These are phyloP conservation scores for Diceros bicornis DNA, from an alignment of 2,797 vertebrate genomes.

Conservation along the genomic window DNA sequence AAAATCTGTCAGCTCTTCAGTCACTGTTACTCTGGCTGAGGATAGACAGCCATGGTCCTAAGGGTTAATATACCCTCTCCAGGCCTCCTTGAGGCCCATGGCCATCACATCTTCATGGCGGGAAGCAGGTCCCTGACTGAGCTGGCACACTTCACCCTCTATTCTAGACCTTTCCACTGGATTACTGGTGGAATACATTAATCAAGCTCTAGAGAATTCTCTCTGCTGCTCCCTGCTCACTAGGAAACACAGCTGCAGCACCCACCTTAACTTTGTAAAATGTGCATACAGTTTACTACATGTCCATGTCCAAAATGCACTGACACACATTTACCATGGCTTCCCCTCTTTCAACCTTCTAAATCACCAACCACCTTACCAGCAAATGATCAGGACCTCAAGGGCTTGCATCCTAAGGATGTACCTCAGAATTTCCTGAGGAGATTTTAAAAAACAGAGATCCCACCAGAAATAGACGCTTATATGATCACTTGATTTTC, in stretches of 20 bases:
- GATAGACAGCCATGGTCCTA: not conserved
- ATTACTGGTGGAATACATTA: not conserved
- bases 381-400: not conserved
- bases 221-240: not conserved
- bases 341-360: not conserved
- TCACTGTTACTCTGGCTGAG: not conserved
- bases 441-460: not conserved
- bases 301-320: not conserved
- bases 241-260: not conserved
- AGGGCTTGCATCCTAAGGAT: not conserved
- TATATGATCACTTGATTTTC: not conserved
- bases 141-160: not conserved
- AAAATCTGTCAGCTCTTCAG: not conserved
- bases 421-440: not conserved
- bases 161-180: not conserved
- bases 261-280: not conserved
- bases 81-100: not conserved
- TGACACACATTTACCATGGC: not conserved
- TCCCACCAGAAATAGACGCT: not conserved
- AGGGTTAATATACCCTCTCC: not conserved
- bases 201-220: not conserved
- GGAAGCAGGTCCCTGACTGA: not conserved
- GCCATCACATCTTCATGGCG: not conserved
- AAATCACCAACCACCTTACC: not conserved
- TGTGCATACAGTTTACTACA: not conserved